Evolutionary conservation across 2,888 invertebrate species (phyloP).

Genomic region (Autographa pulchrina): DNA sequence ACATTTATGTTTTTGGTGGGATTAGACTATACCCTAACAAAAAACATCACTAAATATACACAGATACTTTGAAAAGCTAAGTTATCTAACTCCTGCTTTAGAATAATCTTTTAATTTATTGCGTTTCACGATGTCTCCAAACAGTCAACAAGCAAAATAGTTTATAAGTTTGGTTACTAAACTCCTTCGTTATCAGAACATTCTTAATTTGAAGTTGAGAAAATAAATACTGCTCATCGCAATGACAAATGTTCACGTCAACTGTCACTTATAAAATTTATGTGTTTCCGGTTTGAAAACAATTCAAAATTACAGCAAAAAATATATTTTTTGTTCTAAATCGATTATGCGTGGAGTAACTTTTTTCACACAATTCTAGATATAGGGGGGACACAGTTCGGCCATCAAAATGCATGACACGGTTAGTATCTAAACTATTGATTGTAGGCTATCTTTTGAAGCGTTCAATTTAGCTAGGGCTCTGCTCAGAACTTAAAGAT

Average conservation of each 20-base stretch:
- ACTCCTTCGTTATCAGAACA: slow-evolving; percentile 12
- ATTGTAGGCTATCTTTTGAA: neutral
- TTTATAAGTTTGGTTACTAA: neutral
- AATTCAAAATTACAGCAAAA: slow-evolving; percentile 14
- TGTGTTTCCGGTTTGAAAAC: slow-evolving; percentile 22
- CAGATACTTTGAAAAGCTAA: no score
- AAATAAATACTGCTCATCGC: neutral
- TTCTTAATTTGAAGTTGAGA: slow-evolving; percentile 28
- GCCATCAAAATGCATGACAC: slow-evolving; percentile 79
- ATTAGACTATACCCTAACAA: no score
- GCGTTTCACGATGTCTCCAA: no score
- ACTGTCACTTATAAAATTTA: slow-evolving; percentile 34
- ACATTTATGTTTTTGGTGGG: no score
- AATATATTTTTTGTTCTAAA: slow-evolving; percentile 27
- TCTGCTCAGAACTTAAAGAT: no score
- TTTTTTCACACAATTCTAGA: neutral
- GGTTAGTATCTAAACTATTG: slow-evolving; percentile 62
- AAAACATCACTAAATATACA: no score
- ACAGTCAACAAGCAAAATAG: neutral
- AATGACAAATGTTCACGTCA: slow-evolving; percentile 4
- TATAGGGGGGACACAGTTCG: slow-evolving; percentile 16
- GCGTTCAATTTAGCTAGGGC: no score
- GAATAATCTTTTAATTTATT: no score
- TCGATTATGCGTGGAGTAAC: slow-evolving; percentile 23
- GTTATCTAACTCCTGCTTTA: no score